Percentiles rank a stretch among this genome's conserved stretches.
Conservation (phyloP, 2,113 vertebrate genomes). For the Catharus fuscescens region DNA sequence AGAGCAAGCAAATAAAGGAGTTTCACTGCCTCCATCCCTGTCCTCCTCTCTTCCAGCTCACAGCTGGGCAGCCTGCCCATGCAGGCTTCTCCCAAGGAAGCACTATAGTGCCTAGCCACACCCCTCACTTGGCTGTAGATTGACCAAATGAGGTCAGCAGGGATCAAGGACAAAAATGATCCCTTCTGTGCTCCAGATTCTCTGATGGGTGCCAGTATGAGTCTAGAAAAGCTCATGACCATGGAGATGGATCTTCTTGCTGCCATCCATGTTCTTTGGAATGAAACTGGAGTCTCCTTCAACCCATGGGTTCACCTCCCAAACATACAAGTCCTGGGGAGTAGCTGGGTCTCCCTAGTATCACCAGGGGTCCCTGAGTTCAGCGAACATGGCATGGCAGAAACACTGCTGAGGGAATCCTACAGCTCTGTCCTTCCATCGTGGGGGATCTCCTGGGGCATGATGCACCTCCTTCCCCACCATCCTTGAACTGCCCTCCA, state of each 20-base stretch:
- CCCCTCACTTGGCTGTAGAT: not conserved
- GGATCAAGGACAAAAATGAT: not conserved
- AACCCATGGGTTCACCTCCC: not conserved
- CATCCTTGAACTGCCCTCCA: not conserved
- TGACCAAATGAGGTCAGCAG: not conserved
- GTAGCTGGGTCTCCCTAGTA: not conserved
- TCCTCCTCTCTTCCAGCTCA: not conserved
- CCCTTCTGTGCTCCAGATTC: not conserved
- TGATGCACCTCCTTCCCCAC: not conserved
- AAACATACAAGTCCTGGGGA: not conserved
- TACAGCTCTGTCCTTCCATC: not conserved
- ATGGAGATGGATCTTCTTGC: not conserved
- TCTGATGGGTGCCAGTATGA: not conserved
- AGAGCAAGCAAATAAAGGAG: not conserved
- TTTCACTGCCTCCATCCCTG: not conserved
- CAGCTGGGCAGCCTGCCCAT: fast-evolving
- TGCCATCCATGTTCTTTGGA: not conserved
- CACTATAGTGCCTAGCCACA: fast-evolving
- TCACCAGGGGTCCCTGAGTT: not conserved
- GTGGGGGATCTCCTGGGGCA: fast-evolving
- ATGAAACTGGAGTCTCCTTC: not conserved
- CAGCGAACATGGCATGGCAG: fast-evolving
- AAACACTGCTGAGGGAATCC: not conserved
- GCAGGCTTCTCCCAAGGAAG: not conserved
- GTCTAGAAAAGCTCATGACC: not conserved